These are phyloP conservation scores for Cosmia pyralina DNA, from an alignment of 2,888 invertebrate species.

Conservation along the genomic window DNA sequence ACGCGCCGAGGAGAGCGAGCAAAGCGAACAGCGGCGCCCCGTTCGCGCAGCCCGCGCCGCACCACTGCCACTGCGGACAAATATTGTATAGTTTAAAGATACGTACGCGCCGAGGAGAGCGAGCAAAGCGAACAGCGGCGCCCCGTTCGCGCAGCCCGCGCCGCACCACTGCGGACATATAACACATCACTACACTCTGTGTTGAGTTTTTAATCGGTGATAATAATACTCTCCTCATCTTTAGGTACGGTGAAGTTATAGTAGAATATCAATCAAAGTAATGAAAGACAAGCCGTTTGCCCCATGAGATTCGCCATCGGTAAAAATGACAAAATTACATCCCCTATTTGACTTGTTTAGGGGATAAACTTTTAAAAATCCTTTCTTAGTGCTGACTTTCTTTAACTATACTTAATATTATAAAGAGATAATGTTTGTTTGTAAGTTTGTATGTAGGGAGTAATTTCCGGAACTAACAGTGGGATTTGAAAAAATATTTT, in stretches of 20 bases:
- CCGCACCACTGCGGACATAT: slow-evolving; percentile 19
- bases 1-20: slow-evolving; percentile 37
- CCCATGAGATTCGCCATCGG: too few species aligned
- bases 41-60: not conserved
- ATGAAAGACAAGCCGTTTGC: not conserved
- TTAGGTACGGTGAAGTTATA: not conserved
- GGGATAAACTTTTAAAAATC: not conserved
- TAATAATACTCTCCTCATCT: not conserved
- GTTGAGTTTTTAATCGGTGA: not conserved
- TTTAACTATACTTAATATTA: too few species aligned
- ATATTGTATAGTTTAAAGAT: not conserved
- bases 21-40: slow-evolving; percentile 33
- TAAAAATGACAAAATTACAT: not conserved
- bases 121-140: slow-evolving; percentile 39
- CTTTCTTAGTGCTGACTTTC: not conserved
- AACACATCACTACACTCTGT: not conserved
- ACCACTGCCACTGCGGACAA: slow-evolving; percentile 28
- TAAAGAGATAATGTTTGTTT: too few species aligned
- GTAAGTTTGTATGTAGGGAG: too few species aligned
- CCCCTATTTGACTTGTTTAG: not conserved
- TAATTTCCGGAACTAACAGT: too few species aligned
- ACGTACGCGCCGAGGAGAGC: slow-evolving; percentile 34
- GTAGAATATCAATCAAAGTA: not conserved
- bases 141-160: not conserved
- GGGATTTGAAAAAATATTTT: too few species aligned